These are phyloP conservation scores for Trachelus tabidus DNA, from an alignment of 2,888 invertebrate genomes.

Conservation along the genomic window DNA sequence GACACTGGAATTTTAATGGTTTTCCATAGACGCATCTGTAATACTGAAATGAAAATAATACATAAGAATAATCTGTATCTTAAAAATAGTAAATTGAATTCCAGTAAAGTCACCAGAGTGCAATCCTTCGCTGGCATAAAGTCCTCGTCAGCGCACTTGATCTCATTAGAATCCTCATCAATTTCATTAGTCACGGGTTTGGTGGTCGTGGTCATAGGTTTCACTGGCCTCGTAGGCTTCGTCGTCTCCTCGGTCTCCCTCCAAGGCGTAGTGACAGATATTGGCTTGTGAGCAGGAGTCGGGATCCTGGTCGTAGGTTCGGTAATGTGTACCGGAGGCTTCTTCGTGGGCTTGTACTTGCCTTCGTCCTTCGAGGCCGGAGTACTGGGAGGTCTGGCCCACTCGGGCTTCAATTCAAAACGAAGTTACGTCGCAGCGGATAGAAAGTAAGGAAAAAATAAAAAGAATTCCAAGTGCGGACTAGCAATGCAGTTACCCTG, in stretches of 20 bases:
- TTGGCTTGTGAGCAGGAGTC: conserved; percentile 19
- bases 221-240: conserved; percentile 27
- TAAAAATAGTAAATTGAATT: not conserved
- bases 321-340: conserved; percentile 18
- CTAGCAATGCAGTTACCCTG: conserved; percentile 69
- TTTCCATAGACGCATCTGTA: conserved; percentile 87
- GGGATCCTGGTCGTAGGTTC: conserved; percentile 26
- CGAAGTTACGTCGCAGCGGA: not conserved
- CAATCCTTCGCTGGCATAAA: conserved; percentile 73
- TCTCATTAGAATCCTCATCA: conserved; percentile 57
- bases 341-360: conserved; percentile 42
- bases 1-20: conserved; percentile 79
- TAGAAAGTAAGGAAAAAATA: not conserved
- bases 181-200: conserved; percentile 59
- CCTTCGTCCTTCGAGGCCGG: conserved; percentile 60
- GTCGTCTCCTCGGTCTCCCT: conserved; percentile 44
- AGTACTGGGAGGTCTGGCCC: conserved; percentile 84
- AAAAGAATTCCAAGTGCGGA: not conserved
- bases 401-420: conserved; percentile 74
- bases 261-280: conserved; percentile 25
- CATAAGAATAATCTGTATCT: not conserved
- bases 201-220: conserved; percentile 26
- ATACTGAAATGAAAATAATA: conserved; percentile 72
- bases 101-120: conserved; percentile 65
- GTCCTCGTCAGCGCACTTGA: conserved; percentile 69